These are phyloP conservation scores for Diplosoma virens DNA, from an alignment of 23 tunicate species.

Conservation along the genomic window DNA sequence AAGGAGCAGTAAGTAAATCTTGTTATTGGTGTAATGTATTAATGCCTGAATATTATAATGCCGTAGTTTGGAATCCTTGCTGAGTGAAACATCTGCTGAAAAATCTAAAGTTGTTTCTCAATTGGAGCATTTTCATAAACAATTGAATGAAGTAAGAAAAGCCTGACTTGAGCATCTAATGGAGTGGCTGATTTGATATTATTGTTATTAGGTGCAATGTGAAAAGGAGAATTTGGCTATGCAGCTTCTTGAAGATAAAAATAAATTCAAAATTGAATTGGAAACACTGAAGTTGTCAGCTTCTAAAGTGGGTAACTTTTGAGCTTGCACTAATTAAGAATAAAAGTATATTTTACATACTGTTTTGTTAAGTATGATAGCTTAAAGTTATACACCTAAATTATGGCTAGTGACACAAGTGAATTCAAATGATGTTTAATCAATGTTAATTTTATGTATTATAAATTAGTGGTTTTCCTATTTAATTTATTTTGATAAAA, in stretches of 20 bases:
- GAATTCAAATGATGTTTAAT: neutral
- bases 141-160: neutral
- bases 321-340: no score
- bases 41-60: neutral
- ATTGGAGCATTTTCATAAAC: neutral
- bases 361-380: no score
- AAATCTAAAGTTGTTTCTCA: neutral
- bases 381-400: neutral
- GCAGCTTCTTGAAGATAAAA: neutral
- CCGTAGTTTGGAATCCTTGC: neutral
- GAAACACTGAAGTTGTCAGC: neutral
- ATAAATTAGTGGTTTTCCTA: no score
- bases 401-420: neutral
- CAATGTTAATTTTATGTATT: neutral
- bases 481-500: no score
- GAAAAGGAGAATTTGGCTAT: neutral
- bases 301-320: neutral
- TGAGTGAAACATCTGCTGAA: neutral
- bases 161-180: neutral
- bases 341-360: no score
- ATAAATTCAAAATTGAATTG: neutral
- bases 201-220: neutral
- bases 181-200: neutral
- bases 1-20: neutral
- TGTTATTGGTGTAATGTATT: neutral